These are phyloP conservation scores for Mus pahari DNA, from an alignment of 2,113 vertebrate genomes.

Conservation along the genomic window DNA sequence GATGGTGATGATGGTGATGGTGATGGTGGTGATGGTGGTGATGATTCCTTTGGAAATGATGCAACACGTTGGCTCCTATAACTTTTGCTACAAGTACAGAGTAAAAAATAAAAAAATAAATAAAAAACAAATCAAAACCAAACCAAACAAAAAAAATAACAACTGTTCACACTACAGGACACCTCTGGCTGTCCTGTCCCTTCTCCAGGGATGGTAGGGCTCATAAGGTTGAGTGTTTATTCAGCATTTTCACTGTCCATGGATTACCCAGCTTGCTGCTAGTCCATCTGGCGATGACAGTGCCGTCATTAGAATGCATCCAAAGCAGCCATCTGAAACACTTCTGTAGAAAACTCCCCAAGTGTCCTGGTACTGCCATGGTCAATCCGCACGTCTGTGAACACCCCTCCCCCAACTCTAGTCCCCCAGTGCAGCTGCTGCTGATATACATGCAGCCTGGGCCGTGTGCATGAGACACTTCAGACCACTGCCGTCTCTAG, in stretches of 20 bases:
- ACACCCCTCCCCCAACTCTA: background rate
- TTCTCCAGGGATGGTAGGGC: background rate
- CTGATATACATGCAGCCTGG: background rate
- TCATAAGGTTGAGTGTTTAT: background rate
- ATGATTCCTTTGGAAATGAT: background rate
- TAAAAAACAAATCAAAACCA: too few species aligned
- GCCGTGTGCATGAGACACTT: background rate
- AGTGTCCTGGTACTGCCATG: background rate
- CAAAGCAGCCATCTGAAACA: background rate
- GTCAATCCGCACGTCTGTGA: background rate
- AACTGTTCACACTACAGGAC: background rate
- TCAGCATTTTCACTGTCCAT: background rate
- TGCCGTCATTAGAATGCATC: background rate
- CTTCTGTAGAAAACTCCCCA: background rate
- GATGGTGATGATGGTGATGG: background rate
- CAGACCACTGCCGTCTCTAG: background rate
- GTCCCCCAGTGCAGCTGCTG: background rate
- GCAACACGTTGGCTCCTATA: background rate
- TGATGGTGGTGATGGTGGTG: background rate
- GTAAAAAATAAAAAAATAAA: background rate
- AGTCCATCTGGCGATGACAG: background rate
- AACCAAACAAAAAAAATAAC: too few species aligned
- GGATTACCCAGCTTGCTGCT: background rate
- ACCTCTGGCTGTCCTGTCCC: background rate
- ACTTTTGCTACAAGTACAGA: background rate